Evolutionary conservation across 2,888 invertebrate genomes (phyloP), one percentile per base, ranked within the genome.

Genomic region (Cataglyphis altisquamis): DNA sequence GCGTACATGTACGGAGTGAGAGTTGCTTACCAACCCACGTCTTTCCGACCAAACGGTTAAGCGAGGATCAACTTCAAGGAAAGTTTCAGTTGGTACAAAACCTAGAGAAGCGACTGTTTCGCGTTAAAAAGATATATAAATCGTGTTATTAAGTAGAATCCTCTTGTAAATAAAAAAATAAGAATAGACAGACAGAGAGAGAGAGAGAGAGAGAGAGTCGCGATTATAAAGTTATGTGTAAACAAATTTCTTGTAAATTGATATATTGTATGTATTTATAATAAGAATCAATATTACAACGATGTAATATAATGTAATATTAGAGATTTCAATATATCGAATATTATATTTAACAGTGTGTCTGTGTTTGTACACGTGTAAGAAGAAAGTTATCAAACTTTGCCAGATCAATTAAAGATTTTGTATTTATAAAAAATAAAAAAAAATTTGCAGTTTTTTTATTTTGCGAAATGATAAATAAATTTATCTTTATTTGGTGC

Each of bases 21-120:
- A 89, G 88, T 88, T 78, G 85, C 57, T 63, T 77, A 86, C 85
- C 92, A 87, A 85, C 93, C 92, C 82, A 90, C 89, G 84, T 84
- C 77, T 82, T 73, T 68, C 81, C 67, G 60, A 48, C 15, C 62
- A 25, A 80, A 70, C 36, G 80, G 78, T 63, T 84, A 85, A 87
- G 85, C 68, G 64, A 88, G 75, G 78, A 88, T 89, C 88, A 85
- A 87, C 90, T 88, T 83, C 86, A 85, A 90, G 87, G 91, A 89
- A 92, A 88, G 92, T 89, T 84, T 83, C 89, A 91, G 92, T 85
- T 88, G 82, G 84, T 74, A 78, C 85, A 86, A 89, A 89, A 88
- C 83, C 72, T 39, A 70, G 74, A 75, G n/a, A 29, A 66, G 66
- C 80, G 84, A 84, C 85, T 84, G 84, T 85, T 85, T 80, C 80